A percentile compares a stretch with the other conserved stretches of the same genome.
Evolutionary conservation across 2,797 vertebrate genomes (phyloP).

Genomic region (Cossypha dichroa): DNA sequence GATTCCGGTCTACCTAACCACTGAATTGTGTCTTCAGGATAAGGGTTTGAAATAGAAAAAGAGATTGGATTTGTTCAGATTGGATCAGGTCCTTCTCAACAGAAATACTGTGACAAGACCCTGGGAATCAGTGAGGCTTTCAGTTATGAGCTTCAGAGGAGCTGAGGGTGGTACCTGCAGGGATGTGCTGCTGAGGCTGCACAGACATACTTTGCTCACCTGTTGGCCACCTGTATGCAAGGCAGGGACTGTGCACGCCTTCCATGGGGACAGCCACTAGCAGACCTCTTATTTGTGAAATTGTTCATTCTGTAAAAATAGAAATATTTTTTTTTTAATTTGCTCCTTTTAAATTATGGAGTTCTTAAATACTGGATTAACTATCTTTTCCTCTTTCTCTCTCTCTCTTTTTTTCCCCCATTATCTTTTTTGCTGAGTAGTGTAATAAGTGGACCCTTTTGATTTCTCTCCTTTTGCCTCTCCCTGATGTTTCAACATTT

Average conservation of each 20-base stretch:
- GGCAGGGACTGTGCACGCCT: background rate
- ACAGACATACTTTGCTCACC: rapidly evolving
- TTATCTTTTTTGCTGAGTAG: background rate
- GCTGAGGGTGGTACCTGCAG: background rate
- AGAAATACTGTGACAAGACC: background rate
- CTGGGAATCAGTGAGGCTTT: background rate
- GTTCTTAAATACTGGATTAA: background rate
- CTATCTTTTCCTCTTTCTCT: background rate
- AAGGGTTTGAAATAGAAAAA: background rate
- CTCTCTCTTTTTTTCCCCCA: rapidly evolving
- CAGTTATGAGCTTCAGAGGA: background rate
- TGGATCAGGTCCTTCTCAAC: background rate
- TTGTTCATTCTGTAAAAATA: background rate
- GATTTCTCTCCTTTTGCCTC: background rate
- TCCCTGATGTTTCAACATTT: background rate
- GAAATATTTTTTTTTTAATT: rapidly evolving
- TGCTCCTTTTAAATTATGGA: background rate
- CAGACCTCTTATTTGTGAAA: background rate
- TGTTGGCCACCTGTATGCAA: background rate
- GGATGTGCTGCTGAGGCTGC: background rate
- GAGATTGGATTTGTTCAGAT: background rate
- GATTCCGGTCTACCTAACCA: background rate
- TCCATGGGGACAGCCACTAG: background rate
- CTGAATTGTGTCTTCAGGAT: background rate
- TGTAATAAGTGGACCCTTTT: background rate